Evolutionary conservation across 1,140 invertebrate species (phyloP), one percentile per base, ranked within the genome.

Genomic region (Reticulitermes speratus): DNA sequence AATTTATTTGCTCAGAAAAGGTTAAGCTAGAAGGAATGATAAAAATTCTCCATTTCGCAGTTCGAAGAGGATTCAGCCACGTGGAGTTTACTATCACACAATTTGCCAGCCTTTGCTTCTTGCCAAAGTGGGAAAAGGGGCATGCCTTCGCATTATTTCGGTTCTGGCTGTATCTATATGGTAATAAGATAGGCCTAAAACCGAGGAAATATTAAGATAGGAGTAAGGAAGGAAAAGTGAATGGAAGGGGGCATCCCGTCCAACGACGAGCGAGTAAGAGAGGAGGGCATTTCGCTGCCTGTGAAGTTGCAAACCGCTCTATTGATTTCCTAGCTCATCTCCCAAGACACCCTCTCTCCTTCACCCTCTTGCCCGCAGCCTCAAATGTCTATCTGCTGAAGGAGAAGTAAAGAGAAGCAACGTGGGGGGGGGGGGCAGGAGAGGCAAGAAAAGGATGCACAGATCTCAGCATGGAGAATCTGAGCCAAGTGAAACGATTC

Each of bases 241-340:
- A 16, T 16, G 52, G 52, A 75, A 30, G 65, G 65, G 65, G 59
- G 65, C 65, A 75, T 75, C 65, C 65, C n/a, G 5, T 75, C 65
- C 65, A 30, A 75, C n/a, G 65, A 75, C 7, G 65, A 75, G n/a
- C 65, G 65, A 25, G 65, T 30, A 25, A n/a, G 25, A 75, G 65
- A 6, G n/a, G 65, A 30, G 65, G 16, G 25, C 65, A n/a, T 75
- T 75, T 75, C 65, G 65, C 65, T 75, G 65, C 65, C 65, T 75
- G 65, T 75, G 65, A 75, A 75, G 65, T 75, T 75, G 65, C 65
- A 75, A 75, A 75, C 65, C 65, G 65, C 65, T 75, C 65, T 75
- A 75, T 75, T 75, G 65, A 75, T 75, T 75, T 75, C 65, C 65
- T 75, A 30, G 65, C 65, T 75, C 65, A 75, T 75, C 65, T 75